Evolutionary conservation across 2,113 vertebrate species (phyloP).

Genomic region (Azemiops feae): DNA sequence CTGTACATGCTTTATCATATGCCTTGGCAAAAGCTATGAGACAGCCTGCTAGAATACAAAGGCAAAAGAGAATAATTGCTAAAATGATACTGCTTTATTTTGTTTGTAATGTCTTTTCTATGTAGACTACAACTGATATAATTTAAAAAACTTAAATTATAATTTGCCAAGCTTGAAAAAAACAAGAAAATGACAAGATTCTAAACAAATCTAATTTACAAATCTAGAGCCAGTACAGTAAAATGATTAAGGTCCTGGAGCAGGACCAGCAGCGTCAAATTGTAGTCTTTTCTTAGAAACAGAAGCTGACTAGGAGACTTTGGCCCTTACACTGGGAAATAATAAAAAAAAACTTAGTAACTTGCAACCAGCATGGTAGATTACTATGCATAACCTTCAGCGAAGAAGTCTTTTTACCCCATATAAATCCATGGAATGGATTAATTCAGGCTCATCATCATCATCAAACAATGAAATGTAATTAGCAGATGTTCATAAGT

Average conservation of each 20-base stretch:
- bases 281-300: background rate
- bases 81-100: background rate
- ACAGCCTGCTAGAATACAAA: background rate
- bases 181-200: background rate
- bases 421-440: background rate
- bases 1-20: background rate
- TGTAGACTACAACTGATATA: background rate
- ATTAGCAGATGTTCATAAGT: background rate
- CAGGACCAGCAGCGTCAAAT: background rate
- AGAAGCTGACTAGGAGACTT: background rate
- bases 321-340: background rate
- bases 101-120: background rate
- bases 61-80: background rate
- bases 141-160: background rate
- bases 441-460: background rate
- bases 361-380: background rate
- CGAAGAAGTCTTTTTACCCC: background rate
- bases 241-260: background rate
- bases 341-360: background rate
- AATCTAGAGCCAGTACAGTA: background rate
- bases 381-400: background rate
- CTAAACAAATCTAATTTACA: background rate
- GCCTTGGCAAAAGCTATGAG: background rate
- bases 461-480: background rate
- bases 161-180: background rate